Conservation (phyloP, 2,113 vertebrate species). For the Rhinopomastus cyanomelas region DNA sequence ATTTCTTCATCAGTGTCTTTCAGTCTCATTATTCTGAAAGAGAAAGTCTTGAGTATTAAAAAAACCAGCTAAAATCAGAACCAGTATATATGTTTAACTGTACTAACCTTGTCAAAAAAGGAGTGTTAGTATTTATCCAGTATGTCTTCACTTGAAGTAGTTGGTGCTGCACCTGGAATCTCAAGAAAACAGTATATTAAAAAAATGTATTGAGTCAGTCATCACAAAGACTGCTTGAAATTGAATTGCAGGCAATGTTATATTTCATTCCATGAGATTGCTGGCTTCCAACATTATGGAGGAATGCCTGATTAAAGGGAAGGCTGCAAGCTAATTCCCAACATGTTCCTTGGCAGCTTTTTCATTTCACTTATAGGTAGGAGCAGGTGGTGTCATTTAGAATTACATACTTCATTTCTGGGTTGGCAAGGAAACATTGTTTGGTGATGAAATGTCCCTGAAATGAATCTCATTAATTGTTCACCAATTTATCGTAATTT, state of each 20-base stretch:
- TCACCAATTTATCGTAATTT: slow-evolving; percentile 60
- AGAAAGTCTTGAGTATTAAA: neutral
- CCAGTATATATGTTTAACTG: too few species aligned
- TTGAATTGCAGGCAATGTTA: slow-evolving; percentile 11
- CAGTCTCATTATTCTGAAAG: neutral
- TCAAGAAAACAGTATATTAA: neutral
- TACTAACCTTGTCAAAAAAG: neutral
- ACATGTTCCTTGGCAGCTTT: slow-evolving; percentile 70
- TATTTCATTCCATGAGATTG: slow-evolving; percentile 40
- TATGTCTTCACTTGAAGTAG: neutral
- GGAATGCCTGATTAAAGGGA: slow-evolving; percentile 63
- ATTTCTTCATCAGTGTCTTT: neutral
- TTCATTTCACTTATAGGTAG: slow-evolving; percentile 71
- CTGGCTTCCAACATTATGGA: slow-evolving; percentile 32
- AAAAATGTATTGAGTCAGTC: neutral
- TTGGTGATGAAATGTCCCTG: slow-evolving; percentile 57
- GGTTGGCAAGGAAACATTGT: slow-evolving; percentile 63
- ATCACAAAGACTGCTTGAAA: neutral
- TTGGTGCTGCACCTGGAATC: neutral
- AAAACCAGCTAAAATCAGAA: neutral
- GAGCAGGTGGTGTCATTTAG: slow-evolving; percentile 77
- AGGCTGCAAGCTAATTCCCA: slow-evolving; percentile 68
- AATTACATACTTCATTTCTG: slow-evolving; percentile 71
- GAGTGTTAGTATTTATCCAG: neutral
- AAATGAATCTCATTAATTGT: slow-evolving; percentile 68